Conservation (phyloP, 1,140 invertebrate genomes). For the Gonioctena quinquepunctata region DNA sequence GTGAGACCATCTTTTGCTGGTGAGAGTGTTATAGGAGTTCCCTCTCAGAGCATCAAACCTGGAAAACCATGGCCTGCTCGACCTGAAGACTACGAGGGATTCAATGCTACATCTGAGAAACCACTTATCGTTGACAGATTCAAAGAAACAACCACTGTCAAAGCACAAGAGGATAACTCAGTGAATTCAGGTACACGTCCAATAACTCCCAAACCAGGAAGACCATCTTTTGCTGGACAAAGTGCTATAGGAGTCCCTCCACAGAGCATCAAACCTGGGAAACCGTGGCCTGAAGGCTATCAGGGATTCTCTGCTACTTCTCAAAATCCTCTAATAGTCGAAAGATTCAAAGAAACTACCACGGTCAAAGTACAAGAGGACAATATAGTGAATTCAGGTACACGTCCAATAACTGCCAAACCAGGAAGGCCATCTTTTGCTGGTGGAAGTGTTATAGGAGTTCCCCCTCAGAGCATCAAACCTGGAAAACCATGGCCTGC, state of each 20-base stretch:
- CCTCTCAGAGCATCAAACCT: no score
- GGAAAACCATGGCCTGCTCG: no score
- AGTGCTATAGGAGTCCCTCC: not conserved
- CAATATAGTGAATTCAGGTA: not conserved
- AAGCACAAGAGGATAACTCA: no score
- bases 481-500: slow-evolving; percentile 20
- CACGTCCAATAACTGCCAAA: no score
- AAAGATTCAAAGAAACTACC: not conserved
- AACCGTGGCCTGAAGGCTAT: not conserved
- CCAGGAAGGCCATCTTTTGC: slow-evolving; percentile 14
- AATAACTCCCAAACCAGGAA: not conserved
- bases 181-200: no score
- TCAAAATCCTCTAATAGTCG: not conserved
- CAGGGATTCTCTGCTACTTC: not conserved
- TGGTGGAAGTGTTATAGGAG: slow-evolving; percentile 1
- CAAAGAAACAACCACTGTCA: not conserved
- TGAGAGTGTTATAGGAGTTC: no score
- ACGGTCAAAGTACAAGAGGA: no score
- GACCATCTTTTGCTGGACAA: not conserved
- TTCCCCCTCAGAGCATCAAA: not conserved
- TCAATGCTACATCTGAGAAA: no score
- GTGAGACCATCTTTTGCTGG: no score
- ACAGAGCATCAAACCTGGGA: not conserved
- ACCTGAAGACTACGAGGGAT: no score
- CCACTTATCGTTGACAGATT: not conserved